Conservation (phyloP, 1,140 invertebrate species). For the Zaprionus vittiger region DNA sequence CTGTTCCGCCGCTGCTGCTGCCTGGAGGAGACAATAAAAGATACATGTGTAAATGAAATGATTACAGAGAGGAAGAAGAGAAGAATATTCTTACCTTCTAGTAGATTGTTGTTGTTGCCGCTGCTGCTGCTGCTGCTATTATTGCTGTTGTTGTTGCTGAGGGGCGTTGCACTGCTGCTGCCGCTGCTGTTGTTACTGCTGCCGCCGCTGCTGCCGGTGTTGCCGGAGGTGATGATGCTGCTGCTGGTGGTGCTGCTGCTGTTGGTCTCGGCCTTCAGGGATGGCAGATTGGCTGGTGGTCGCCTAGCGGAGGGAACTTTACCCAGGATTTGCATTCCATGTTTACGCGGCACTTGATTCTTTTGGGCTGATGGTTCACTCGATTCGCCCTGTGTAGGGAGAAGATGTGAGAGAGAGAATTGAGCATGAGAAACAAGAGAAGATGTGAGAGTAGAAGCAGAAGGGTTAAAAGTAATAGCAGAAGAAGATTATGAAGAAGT, state of each 20-base stretch:
- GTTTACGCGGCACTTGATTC: constrained; percentile 95
- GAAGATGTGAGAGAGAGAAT: neutral
- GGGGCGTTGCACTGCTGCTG: constrained; percentile 51
- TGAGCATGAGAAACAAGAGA: neutral
- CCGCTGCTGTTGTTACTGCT: constrained; percentile 30
- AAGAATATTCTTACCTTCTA: constrained; percentile 62
- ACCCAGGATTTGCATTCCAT: constrained; percentile 99
- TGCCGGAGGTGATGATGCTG: constrained; percentile 57
- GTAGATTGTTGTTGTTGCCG: constrained; percentile 65
- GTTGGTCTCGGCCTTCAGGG: constrained; percentile 96
- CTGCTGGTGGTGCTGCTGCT: constrained; percentile 85
- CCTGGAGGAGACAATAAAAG: neutral
- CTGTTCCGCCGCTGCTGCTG: constrained; percentile 24
- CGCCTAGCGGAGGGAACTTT: constrained; percentile 97
- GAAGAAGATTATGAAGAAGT: no score
- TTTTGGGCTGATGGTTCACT: constrained; percentile 94
- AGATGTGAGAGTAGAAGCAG: neutral
- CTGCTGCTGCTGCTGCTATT: constrained; percentile 13
- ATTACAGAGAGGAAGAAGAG: no score
- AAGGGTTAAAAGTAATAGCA: no score
- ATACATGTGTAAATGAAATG: neutral
- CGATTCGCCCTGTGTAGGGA: constrained; percentile 90
- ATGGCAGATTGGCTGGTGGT: constrained; percentile 98
- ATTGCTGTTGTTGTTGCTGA: constrained; percentile 61
- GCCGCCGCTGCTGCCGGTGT: neutral